Evolutionary conservation across 2,888 invertebrate genomes (phyloP), one percentile per base, ranked within the genome.

Genomic region (Amphiduros pacificus): DNA sequence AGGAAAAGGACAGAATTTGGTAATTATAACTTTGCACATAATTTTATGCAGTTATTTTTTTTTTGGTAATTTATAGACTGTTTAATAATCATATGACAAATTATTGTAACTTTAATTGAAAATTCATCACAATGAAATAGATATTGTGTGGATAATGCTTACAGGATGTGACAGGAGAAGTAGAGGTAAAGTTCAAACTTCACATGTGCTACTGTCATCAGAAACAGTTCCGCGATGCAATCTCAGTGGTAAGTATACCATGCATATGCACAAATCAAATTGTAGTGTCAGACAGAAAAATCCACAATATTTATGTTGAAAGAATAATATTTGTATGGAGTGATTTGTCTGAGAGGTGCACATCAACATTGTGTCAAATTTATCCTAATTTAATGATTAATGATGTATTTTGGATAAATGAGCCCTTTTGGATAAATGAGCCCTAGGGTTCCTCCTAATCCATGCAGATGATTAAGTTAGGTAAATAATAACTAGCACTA

Each of bases 141-240:
- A 29, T 50, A 48, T 41, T 44, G 41, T 61, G 62, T 49, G 41
- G 11, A 41, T 56, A 49, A 41, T 24, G 11, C 27, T 51, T 52
- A 28, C 67, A 82, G 81, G 82, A 82, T 24, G 61, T 79, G 27
- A 75, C 77, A 14, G 72, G 80, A 53, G 83, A 84, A 62, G 78
- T 81, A 65, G 91, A 91, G 68, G 87, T 91, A 20, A 90, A 90
- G 73, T 92, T 88, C 75, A 88, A 89, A 72, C 86, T 91, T 52
- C 88, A 91, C 73, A 80, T 87, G 36, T 91, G 91, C 77, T 86
- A 89, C 69, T 82, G 88, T 0, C 87, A 89, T 67, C 80, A 89
- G 67, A 88, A 89, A 63, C 88, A 89, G 71, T 85, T 85, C 31
- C 84, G 86, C 65, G 87, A 89, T 77, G 91, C 86, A 0, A 81